A percentile compares a stretch with the other conserved stretches of the same genome.
Conservation (phyloP, 2,888 invertebrate genomes). For the Chymomyza caudatula region DNA sequence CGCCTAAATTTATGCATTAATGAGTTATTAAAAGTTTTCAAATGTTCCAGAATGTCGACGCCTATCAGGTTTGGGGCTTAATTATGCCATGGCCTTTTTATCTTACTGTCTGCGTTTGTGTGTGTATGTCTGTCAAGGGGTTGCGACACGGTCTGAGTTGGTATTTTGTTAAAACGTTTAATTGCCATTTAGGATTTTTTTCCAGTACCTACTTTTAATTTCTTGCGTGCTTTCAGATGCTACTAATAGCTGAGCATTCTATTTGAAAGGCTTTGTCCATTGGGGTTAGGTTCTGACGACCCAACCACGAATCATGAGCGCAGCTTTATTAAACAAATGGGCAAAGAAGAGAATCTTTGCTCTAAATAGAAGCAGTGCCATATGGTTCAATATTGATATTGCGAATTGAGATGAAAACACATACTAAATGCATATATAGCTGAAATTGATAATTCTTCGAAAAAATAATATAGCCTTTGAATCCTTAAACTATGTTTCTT, state of each 20-base stretch:
- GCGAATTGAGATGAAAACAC: no score
- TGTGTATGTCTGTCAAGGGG: background rate
- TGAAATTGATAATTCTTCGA: no score
- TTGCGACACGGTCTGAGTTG: background rate
- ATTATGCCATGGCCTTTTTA: conserved; percentile 1
- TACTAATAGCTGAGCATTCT: background rate
- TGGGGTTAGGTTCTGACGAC: background rate
- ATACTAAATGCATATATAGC: no score
- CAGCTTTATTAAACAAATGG: no score
- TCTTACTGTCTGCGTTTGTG: background rate
- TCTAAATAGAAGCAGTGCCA: no score
- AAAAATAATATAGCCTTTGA: no score
- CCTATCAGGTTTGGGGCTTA: conserved; percentile 26
- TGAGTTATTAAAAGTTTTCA: conserved; percentile 66
- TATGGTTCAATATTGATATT: no score
- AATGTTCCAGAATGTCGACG: conserved; percentile 17
- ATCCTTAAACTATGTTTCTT: no score
- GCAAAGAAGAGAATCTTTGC: background rate
- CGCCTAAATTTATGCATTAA: conserved; percentile 62
- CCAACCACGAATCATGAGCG: background rate
- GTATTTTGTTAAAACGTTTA: background rate
- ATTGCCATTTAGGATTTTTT: background rate
- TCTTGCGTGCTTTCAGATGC: background rate
- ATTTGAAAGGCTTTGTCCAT: background rate
- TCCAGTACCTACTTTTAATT: background rate